These are phyloP conservation scores for Galaxias olidus DNA, from an alignment of 2,797 vertebrate species.

Conservation along the genomic window DNA sequence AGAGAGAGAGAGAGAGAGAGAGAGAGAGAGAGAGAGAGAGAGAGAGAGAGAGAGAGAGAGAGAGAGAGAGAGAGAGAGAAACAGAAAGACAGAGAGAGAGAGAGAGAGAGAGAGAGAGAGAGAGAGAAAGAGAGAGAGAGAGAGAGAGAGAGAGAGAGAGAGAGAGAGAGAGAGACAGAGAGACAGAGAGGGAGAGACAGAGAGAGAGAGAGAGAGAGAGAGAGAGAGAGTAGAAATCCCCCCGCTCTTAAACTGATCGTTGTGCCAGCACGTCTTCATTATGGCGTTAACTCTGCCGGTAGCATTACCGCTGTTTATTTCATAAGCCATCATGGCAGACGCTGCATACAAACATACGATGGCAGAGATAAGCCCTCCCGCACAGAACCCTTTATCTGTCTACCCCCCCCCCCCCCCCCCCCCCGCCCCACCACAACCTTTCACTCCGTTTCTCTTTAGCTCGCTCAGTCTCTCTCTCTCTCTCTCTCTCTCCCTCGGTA, in stretches of 20 bases:
- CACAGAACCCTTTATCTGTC: background rate
- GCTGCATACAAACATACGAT: slow-evolving; percentile 37
- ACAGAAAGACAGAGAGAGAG: too few relatives aligned
- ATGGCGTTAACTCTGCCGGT: slow-evolving; percentile 63
- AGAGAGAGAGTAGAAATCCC: background rate
- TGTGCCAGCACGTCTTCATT: slow-evolving; percentile 56
- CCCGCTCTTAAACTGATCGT: slow-evolving; percentile 35
- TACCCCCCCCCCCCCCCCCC: background rate
- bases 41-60: slow-evolving; percentile 13
- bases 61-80: background rate
- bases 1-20: slow-evolving; percentile 28
- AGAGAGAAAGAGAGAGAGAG: slow-evolving; percentile 22
- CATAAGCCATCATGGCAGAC: slow-evolving; percentile 45
- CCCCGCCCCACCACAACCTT: background rate
- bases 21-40: slow-evolving; percentile 14
- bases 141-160: background rate
- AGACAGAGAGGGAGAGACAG: background rate
- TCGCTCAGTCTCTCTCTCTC: background rate
- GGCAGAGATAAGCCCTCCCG: slow-evolving; percentile 17
- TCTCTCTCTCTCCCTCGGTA: background rate
- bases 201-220: background rate
- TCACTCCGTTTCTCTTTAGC: background rate
- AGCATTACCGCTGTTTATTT: slow-evolving; percentile 50
- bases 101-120: slow-evolving; percentile 29
- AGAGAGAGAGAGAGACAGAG: background rate